Evolutionary conservation across 2,113 vertebrate species (phyloP).

Genomic region (Ginglymostoma cirratum): DNA sequence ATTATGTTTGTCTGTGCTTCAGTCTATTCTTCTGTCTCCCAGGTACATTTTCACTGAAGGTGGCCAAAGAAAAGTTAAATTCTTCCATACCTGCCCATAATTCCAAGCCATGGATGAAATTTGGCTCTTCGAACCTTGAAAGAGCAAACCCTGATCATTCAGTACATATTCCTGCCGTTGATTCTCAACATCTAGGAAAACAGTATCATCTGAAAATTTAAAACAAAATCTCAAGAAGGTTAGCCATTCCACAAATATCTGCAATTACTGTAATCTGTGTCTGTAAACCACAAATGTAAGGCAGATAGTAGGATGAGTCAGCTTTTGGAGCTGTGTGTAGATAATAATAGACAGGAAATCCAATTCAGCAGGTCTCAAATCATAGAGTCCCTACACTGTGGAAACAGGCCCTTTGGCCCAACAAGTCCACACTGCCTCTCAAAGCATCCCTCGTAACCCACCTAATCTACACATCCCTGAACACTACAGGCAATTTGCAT

Average conservation of each 20-base stretch:
- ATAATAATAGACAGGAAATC: neutral
- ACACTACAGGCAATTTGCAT: too few species aligned
- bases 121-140: slow-evolving; percentile 57
- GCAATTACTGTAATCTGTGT: neutral
- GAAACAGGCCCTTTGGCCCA: too few species aligned
- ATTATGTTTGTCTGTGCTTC: neutral
- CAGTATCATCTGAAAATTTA: slow-evolving; percentile 62
- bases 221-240: neutral
- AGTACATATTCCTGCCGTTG: slow-evolving; percentile 71
- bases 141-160: slow-evolving; percentile 79
- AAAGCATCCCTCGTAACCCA: too few species aligned
- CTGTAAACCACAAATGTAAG: neutral
- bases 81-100: slow-evolving; percentile 79
- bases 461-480: too few species aligned
- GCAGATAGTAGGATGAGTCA: slow-evolving; percentile 40
- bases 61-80: neutral
- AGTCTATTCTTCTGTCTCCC: neutral
- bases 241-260: neutral
- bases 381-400: too few species aligned
- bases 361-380: neutral
- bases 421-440: too few species aligned
- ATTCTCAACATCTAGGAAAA: slow-evolving; percentile 65
- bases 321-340: neutral
- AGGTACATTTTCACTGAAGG: neutral
- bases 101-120: slow-evolving; percentile 68